Base-by-base conservation (phyloP, 2,797 vertebrate genomes). In the Aphelocoma californica region DNA sequence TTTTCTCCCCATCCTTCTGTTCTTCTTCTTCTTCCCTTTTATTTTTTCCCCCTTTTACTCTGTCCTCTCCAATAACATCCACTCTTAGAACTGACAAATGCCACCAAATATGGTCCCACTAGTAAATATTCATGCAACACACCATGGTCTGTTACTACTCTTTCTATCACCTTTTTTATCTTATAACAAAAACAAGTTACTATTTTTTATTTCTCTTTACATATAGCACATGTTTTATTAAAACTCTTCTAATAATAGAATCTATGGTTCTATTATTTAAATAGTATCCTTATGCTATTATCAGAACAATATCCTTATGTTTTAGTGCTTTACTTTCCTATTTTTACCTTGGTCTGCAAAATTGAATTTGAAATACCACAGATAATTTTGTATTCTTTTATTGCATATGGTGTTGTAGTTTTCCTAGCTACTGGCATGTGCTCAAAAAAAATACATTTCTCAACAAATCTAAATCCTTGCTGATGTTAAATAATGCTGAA, bases 311-410 rank as follows among this genome's bases (percentile, higher is more conserved):
- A 61, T 24, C 23, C 8, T 53, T 40, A 79, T 9, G 7, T 32
- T 87, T 89, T 51, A 70, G 25, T n/a, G 10, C 8, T 67, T 72
- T 38, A 34, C 12, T 77, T 90, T 71, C n/a, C 11, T 42, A 66
- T 53, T 83, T 86, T 79, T 75, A 71, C 20, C 86, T 86, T 60
- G 23, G 11, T 36, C 24, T 77, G 14, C 36, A 83, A 70, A 90
- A 82, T 2, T 51, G 10, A 72, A 61, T 53, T 83, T 91, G 51
- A 94, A 80, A 79, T 64, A 64, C 34, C 32, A 83, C 24, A 48
- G 66, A 38, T 66, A 84, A 91, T 80, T 82, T 62, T 73, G 9
- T 70, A 50, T 44, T 51, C 42, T 75, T 38, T 75, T 93, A 88
- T 56, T 70, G 72, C 14, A 90, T 53, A 73, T n/a, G 54, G 19